Conservation (phyloP, 2,888 invertebrate genomes). For the Drosophila demipolita region DNA sequence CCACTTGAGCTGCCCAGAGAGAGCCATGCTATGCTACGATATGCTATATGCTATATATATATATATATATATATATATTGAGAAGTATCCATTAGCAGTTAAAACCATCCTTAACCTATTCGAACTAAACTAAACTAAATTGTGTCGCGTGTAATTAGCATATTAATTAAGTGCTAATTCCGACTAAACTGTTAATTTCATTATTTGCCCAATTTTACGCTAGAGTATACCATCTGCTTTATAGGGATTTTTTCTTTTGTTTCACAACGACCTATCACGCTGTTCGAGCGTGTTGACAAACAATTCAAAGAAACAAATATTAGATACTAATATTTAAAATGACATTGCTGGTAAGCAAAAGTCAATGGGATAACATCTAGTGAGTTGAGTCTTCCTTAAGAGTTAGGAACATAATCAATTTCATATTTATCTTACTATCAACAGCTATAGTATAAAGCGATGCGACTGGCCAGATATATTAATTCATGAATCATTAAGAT, state of each 20-base stretch:
- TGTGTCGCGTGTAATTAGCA: slow-evolving; percentile 67
- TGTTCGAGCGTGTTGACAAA: slow-evolving; percentile 4
- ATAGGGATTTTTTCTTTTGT: background rate
- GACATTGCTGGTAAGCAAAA: background rate
- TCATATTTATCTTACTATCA: background rate
- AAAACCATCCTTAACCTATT: slow-evolving; percentile 23
- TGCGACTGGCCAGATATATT: too few species aligned
- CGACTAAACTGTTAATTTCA: slow-evolving; percentile 39
- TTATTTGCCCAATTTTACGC: slow-evolving; percentile 27
- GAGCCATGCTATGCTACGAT: slow-evolving; percentile 14
- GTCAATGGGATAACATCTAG: background rate
- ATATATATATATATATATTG: background rate
- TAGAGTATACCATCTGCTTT: background rate
- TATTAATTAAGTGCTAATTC: slow-evolving; percentile 30
- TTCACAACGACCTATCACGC: slow-evolving; percentile 4
- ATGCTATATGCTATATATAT: background rate
- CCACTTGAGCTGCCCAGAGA: slow-evolving; percentile 37
- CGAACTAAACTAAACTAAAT: slow-evolving; percentile 26
- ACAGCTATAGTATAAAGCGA: too few species aligned
- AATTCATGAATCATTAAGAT: too few species aligned
- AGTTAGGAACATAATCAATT: background rate
- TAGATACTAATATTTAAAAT: background rate
- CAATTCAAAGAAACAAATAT: background rate
- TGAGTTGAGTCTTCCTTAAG: background rate
- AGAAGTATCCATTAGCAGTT: slow-evolving; percentile 7